A percentile compares a stretch with the other conserved stretches of the same genome.
phyloP scores from a whole-genome alignment of 2,888 invertebrate genomes.

The Cantharis flavilabris region DNA sequence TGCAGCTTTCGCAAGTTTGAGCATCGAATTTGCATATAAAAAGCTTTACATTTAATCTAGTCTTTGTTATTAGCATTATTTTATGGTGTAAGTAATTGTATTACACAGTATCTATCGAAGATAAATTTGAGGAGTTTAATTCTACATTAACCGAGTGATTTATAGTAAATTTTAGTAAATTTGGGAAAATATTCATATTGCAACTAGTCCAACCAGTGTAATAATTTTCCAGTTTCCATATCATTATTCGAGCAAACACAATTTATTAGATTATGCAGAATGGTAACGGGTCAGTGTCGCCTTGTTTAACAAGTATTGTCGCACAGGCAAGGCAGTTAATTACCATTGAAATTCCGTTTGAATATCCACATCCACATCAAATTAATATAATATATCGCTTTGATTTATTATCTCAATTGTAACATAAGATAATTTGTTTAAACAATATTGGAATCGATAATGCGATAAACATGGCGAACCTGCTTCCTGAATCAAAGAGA shows the following conservation, averaged over 20 bases:
- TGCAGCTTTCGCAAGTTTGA: neutral
- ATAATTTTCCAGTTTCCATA: slow-evolving; percentile 1
- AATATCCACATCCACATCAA: slow-evolving; percentile 28
- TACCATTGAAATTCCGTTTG: slow-evolving; percentile 27
- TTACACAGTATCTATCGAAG: neutral
- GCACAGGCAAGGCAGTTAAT: slow-evolving; percentile 25
- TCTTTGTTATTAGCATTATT: neutral
- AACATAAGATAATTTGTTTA: neutral
- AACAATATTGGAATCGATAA: neutral
- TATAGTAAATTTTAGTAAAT: neutral
- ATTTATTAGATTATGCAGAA: slow-evolving; percentile 23
- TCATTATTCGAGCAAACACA: slow-evolving; percentile 11
- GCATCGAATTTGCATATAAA: neutral
- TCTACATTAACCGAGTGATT: neutral
- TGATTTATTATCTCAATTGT: slow-evolving; percentile 2
- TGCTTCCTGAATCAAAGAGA: neutral
- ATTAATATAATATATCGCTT: slow-evolving; percentile 27
- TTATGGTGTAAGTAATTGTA: neutral
- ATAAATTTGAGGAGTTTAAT: neutral
- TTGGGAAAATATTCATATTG: neutral
- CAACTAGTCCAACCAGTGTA: neutral
- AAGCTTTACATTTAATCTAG: neutral
- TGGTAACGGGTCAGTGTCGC: slow-evolving; percentile 21
- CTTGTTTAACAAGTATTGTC: slow-evolving; percentile 25
- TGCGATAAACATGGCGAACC: neutral